Base-by-base conservation (phyloP, 2,113 vertebrate genomes). In the Lagopus muta region DNA sequence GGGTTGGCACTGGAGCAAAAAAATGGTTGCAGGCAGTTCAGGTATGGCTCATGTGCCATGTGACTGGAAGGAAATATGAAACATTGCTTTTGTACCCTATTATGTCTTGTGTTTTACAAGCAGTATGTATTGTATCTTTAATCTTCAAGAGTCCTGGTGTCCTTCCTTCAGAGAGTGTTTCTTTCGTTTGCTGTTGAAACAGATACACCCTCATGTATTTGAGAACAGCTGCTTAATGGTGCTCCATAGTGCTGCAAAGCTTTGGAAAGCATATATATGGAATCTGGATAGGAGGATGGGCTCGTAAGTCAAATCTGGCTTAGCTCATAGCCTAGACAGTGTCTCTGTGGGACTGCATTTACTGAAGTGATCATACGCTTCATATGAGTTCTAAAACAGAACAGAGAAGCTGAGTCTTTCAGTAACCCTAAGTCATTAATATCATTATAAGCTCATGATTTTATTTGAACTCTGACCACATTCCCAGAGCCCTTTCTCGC, bases 271-370 rank as follows among this genome's bases (percentile, higher is more conserved):
- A 14, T 10, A 28, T 10, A 28, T 66, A 74, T 58, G 62, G 27
- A 84, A 66, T 88, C 25, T 43, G 43, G 32, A 24, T 43, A 40
- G 70, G 22, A 93, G 57, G 83, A 61, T 20, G 36, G 48, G 34
- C 60, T 93, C 40, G 32, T 82, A 87, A 92, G 54, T 94, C 36
- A 52, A 40, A 90, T 92, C 86, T 89, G 62, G n/a, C 73, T 54
- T 40, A 74, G 78, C 48, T 83, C 25, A 42, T 71, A 57, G 43
- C 45, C 24, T 65, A 82, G 74, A 45, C 36, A 40, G 40, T 18
- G 30, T 82, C 79, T 43, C 78, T 5, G 3, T 21, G 52, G 78
- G 75, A 73, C 75, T 82, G 36, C 74, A 32, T 65, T 94, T 89
- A n/a, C n/a, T 84, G 21, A 87, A 82, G 30, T 11, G 42, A 14